Evolutionary conservation across 2,113 vertebrate genomes (phyloP).

Genomic region (Cebidichthys violaceus): DNA sequence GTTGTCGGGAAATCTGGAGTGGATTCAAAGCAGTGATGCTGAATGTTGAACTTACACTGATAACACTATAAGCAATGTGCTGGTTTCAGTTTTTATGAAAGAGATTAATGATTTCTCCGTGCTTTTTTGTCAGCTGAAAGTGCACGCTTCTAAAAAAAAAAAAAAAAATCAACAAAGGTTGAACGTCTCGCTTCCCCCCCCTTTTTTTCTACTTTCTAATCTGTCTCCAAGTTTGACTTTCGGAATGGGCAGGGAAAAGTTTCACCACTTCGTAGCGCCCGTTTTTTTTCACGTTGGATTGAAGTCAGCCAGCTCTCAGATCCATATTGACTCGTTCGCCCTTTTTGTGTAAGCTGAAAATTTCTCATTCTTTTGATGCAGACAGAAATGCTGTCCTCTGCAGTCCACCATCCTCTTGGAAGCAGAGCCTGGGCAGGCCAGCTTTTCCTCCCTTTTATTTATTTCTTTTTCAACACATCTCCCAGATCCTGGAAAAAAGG

Average conservation of each 20-base stretch:
- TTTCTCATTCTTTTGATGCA: constrained; percentile 80
- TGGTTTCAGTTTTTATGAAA: constrained; percentile 62
- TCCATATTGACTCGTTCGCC: constrained; percentile 77
- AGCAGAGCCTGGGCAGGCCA: constrained; percentile 61
- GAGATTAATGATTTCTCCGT: constrained; percentile 61
- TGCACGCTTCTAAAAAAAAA: constrained; percentile 51
- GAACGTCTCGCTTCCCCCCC: constrained; percentile 38
- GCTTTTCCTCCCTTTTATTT: constrained; percentile 45
- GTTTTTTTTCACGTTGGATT: constrained; percentile 63
- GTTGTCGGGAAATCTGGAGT: constrained; percentile 57
- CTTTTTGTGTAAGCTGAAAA: constrained; percentile 79
- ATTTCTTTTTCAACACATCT: constrained; percentile 71
- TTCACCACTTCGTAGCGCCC: constrained; percentile 59
- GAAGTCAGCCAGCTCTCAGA: constrained; percentile 75
- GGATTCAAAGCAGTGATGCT: constrained; percentile 58
- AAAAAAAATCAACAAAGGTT: constrained; percentile 57
- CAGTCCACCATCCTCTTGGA: constrained; percentile 76
- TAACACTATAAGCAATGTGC: constrained; percentile 62
- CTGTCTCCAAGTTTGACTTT: constrained; percentile 73
- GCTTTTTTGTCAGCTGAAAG: constrained; percentile 63
- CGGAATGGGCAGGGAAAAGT: constrained; percentile 60
- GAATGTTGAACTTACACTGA: constrained; percentile 61
- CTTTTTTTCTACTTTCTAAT: constrained; percentile 69
- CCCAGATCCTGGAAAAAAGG: constrained; percentile 77
- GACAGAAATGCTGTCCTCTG: constrained; percentile 82